A percentile compares a stretch with the other conserved stretches of the same genome.
phyloP scores from a whole-genome alignment of 1,140 invertebrate genomes.

The Phenacoccus solenopsis region DNA sequence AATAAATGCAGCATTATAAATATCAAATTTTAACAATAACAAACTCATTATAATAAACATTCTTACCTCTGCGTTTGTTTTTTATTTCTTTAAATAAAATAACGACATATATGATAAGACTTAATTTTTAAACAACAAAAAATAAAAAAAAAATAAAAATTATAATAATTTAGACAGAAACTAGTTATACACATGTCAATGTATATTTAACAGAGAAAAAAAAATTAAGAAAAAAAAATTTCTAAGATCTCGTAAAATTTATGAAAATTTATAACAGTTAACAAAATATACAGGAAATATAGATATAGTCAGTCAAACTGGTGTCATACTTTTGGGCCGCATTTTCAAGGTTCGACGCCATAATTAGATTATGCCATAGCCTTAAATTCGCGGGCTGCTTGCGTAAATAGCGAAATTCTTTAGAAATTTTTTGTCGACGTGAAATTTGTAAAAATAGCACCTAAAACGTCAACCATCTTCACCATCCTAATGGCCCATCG shows the following conservation, averaged over 20 bases:
- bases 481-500: not conserved
- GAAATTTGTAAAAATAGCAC: not conserved
- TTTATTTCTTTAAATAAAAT: constrained; percentile 16
- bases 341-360: no score
- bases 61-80: constrained; percentile 14
- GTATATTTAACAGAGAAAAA: constrained; percentile 11
- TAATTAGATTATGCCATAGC: not conserved
- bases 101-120: not conserved
- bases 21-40: constrained; percentile 17
- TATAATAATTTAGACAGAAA: constrained; percentile 11
- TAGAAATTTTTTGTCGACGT: no score
- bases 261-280: constrained; percentile 13
- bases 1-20: constrained; percentile 18
- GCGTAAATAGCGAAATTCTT: no score
- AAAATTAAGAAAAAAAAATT: not conserved
- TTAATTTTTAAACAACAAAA: constrained; percentile 8
- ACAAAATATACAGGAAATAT: constrained; percentile 11
- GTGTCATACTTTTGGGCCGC: constrained; percentile 7
- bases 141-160: constrained; percentile 11
- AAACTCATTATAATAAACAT: constrained; percentile 13
- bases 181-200: constrained; percentile 11
- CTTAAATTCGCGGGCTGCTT: not conserved
- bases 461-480: not conserved
- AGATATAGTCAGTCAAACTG: constrained; percentile 5
- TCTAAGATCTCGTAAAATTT: constrained; percentile 10